Evolutionary conservation across 2,888 invertebrate species (phyloP).

Genomic region (Tillus elongatus): DNA sequence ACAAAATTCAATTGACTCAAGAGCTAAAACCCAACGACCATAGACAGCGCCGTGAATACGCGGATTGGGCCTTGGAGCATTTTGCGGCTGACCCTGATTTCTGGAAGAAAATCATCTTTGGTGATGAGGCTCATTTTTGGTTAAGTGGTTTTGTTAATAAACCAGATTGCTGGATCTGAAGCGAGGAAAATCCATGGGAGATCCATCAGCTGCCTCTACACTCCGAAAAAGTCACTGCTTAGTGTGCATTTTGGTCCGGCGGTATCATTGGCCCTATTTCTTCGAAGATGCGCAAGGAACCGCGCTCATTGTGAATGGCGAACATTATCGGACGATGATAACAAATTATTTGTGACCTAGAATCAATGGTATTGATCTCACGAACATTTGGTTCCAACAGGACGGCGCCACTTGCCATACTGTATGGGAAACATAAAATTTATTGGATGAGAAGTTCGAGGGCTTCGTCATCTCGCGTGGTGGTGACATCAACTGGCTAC

Average conservation of each 20-base stretch:
- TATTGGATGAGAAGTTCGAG: no score
- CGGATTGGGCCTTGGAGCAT: slow-evolving; percentile 1
- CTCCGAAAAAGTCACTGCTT: not conserved
- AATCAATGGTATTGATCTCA: not conserved
- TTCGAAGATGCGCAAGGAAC: slow-evolving; percentile 2
- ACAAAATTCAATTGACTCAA: no score
- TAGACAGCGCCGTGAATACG: not conserved
- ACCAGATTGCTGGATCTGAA: not conserved
- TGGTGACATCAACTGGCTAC: slow-evolving; percentile 4
- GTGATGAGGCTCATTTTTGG: slow-evolving; percentile 2
- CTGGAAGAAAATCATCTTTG: not conserved
- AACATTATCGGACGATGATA: slow-evolving; percentile 1
- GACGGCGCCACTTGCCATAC: slow-evolving; percentile 4
- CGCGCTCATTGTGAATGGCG: slow-evolving; percentile 2
- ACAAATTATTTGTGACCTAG: slow-evolving; percentile 2
- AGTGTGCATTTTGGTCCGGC: not conserved
- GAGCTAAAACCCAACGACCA: slow-evolving; percentile 5
- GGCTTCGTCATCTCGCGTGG: no score
- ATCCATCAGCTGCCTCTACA: not conserved
- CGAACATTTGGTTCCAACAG: slow-evolving; percentile 2
- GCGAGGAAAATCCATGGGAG: slow-evolving; percentile 2
- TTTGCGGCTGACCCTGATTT: not conserved
- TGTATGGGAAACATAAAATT: no score
- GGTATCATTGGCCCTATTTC: not conserved
- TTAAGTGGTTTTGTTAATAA: slow-evolving; percentile 3